Evolutionary conservation across 2,113 vertebrate species (phyloP), one percentile per base, ranked within the genome.

Genomic region (Sander lucioperca): DNA sequence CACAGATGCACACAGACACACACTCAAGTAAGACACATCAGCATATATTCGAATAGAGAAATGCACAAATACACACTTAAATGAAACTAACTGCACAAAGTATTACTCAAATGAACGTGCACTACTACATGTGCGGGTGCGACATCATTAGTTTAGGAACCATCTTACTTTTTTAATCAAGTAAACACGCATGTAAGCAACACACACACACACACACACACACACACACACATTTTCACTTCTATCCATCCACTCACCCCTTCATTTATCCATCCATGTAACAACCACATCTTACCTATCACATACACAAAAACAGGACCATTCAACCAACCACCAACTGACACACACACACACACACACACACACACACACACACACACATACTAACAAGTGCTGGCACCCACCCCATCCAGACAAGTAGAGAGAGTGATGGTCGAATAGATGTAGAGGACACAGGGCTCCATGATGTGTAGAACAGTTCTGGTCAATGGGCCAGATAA

Each of bases 401-500:
- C 58, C 67, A 53, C 59, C 77, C 56, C 79, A 77, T 50, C 70
- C 79, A 86, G 89, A 86, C 86, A 87, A 84, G 91, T 48, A 47
- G 80, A 78, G 85, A 90, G 86, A 88, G 91, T 91, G 88, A 94
- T 89, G 91, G 85, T 89, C 23, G 90, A 89, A 77, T 87, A 87
- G 88, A 84, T 86, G 92, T 93, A 94, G 89, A 94, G 94, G 94
- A 94, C 94, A 94, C 89, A 53, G 86, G 89, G 76, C 77, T 92
- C 93, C 89, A 86, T 94, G 90, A 92, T 93, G 94, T 94, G 94
- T 89, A 88, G 92, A 94, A 91, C 90, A 93, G 92, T 94, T 92
- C 90, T 94, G 93, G 93, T 94, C 94, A 94, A 94, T 94, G 94
- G 94, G 92, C 93, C 94, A 93, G 93, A 94, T 94, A 94, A 94